These are phyloP conservation scores for Pediacus dermestoides DNA, from an alignment of 2,888 invertebrate species.

Conservation along the genomic window DNA sequence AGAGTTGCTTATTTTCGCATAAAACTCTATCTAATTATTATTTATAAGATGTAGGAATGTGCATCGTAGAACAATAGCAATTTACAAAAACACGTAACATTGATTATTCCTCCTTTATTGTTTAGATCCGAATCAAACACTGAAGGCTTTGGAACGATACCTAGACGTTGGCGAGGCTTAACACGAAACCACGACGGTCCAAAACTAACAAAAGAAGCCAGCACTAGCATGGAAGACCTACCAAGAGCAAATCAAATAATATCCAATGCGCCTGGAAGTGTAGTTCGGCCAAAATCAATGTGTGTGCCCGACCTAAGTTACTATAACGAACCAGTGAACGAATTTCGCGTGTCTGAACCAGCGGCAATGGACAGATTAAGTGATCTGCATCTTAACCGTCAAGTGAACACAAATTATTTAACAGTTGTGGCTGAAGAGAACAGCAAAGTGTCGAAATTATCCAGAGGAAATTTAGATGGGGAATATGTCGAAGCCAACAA, in stretches of 20 bases:
- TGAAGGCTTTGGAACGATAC: constrained; percentile 35
- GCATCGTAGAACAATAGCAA: too few relatives aligned
- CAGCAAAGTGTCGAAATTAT: not conserved
- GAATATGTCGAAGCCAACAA: not conserved
- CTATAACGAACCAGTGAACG: constrained; percentile 20
- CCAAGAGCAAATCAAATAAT: constrained; percentile 29
- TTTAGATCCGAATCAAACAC: constrained; percentile 32
- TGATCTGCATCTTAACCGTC: not conserved
- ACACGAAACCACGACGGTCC: constrained; percentile 28
- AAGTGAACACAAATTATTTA: not conserved
- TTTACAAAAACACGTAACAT: too few relatives aligned
- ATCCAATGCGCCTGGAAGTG: constrained; percentile 52
- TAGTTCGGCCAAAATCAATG: constrained; percentile 50
- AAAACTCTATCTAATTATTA: constrained; percentile 3
- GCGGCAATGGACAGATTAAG: constrained; percentile 5
- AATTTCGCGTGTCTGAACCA: constrained; percentile 17
- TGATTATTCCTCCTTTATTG: too few relatives aligned
- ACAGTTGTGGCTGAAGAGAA: not conserved
- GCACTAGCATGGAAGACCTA: constrained; percentile 55
- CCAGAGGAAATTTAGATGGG: not conserved
- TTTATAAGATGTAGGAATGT: constrained; percentile 4
- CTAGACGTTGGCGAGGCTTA: constrained; percentile 42
- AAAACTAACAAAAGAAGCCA: constrained; percentile 50
- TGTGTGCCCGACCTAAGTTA: constrained; percentile 39
- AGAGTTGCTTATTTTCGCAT: not conserved